Evolutionary conservation across 1,140 invertebrate species (phyloP), one percentile per base, ranked within the genome.

Genomic region (Drosophila mauritiana): DNA sequence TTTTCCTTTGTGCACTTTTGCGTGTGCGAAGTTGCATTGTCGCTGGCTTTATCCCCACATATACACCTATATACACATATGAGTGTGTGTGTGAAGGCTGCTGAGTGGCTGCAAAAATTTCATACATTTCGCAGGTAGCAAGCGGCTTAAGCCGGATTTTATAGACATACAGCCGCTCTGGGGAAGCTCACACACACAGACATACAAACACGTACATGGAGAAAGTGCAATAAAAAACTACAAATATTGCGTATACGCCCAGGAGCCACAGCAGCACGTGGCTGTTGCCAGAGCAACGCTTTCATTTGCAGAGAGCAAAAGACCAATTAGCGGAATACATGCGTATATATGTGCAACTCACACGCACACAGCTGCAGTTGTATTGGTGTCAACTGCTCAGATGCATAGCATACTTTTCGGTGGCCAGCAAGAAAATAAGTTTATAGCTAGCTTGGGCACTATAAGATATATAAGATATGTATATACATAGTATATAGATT

Each of bases 231-330:
- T 74, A 68, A 77, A 68, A 75, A 76, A 76, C 43, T 49, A 77
- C 80, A 88, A 77, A 83, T 73, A 88, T 88, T 89, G 84, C 83
- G 83, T 88, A 88, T 88, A 88, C 84, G 80, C 64, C 77, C 61
- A 54, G 72, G 65, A 48, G 70, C 55, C 67, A 17, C 52, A 59
- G 73, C 48, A 39, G 55, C 79, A 82, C 74, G 53, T 70, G 81
- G 73, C 65, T 62, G 84, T 89, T 89, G 84, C 55, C 84, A 84
- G 58, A 61, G 73, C 80, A 59, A 89, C 79, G 63, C 68, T 73
- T 39, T 77, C 68, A 56, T 74, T 75, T 65, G 73, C 54, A 20
- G 57, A 20, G 57, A 53, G 43, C 51, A 78, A 83, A 62, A 52
- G 61, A 88, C 83, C 82, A 86, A 86, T 86, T 86, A 86, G 83